Conservation (phyloP, 2,113 vertebrate species). For the Pungitius pungitius region DNA sequence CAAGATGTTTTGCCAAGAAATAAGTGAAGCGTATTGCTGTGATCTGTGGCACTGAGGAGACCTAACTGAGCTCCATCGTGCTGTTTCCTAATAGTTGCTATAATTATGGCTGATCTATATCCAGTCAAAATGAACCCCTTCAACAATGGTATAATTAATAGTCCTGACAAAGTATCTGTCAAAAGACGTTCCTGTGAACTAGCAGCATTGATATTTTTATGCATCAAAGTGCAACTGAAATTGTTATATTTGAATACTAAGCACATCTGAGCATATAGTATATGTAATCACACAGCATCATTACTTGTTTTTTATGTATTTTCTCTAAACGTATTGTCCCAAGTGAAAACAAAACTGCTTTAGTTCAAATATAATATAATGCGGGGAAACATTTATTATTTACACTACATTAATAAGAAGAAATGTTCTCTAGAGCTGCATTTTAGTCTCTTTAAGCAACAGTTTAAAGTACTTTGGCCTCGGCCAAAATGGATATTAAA, state of each 20-base stretch:
- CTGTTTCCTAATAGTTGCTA: slow-evolving; percentile 12
- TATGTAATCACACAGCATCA: not conserved
- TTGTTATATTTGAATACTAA: not conserved
- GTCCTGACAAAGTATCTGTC: not conserved
- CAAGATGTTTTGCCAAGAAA: slow-evolving; percentile 18
- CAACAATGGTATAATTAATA: not conserved
- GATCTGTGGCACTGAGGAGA: not conserved
- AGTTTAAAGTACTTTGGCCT: too few relatives aligned
- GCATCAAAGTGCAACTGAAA: not conserved
- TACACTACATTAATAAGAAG: too few relatives aligned
- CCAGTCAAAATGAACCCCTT: not conserved
- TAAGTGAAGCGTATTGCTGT: slow-evolving; percentile 1
- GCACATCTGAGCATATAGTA: not conserved
- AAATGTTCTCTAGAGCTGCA: too few relatives aligned
- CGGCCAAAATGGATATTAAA: too few relatives aligned
- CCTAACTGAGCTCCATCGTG: not conserved
- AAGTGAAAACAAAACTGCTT: not conserved
- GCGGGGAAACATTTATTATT: not conserved
- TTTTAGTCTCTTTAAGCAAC: too few relatives aligned
- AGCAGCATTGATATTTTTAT: not conserved
- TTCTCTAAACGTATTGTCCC: not conserved
- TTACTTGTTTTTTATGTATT: not conserved
- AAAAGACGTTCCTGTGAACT: not conserved
- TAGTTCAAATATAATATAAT: not conserved
- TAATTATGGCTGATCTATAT: slow-evolving; percentile 14